Conservation (phyloP, 2,888 invertebrate genomes). For the Nineta flava region DNA sequence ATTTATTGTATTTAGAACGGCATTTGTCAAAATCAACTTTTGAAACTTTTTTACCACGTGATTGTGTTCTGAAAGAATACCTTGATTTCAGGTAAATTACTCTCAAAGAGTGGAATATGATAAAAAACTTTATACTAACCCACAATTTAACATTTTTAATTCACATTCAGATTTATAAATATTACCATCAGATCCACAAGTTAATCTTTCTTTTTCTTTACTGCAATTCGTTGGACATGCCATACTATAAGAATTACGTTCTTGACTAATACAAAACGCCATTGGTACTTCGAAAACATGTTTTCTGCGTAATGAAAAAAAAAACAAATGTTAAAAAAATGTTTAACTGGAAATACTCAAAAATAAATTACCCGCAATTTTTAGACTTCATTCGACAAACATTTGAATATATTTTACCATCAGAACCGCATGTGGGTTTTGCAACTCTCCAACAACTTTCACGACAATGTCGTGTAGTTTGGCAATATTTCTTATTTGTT, state of each 20-base stretch:
- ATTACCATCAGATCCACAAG: constrained; percentile 80
- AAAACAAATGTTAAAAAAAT: constrained; percentile 1
- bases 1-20: constrained; percentile 53
- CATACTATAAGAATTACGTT: constrained; percentile 44
- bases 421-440: constrained; percentile 77
- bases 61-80: constrained; percentile 12
- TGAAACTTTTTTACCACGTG: constrained; percentile 29
- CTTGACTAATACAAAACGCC: constrained; percentile 67
- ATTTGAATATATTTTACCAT: constrained; percentile 76
- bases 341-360: not conserved
- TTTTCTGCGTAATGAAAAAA: constrained; percentile 40
- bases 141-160: constrained; percentile 75
- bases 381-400: constrained; percentile 84
- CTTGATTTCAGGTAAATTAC: no score
- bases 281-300: constrained; percentile 87
- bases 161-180: constrained; percentile 81
- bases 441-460: constrained; percentile 85
- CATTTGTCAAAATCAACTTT: constrained; percentile 71
- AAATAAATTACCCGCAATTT: constrained; percentile 66
- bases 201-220: constrained; percentile 51
- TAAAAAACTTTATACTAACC: constrained; percentile 36
- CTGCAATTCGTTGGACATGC: constrained; percentile 60
- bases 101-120: no score
- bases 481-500: constrained; percentile 80
- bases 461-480: constrained; percentile 78